A percentile compares a stretch with the other conserved stretches of the same genome.
Conservation (phyloP, 2,888 invertebrate species). For the Tiphia femorata region DNA sequence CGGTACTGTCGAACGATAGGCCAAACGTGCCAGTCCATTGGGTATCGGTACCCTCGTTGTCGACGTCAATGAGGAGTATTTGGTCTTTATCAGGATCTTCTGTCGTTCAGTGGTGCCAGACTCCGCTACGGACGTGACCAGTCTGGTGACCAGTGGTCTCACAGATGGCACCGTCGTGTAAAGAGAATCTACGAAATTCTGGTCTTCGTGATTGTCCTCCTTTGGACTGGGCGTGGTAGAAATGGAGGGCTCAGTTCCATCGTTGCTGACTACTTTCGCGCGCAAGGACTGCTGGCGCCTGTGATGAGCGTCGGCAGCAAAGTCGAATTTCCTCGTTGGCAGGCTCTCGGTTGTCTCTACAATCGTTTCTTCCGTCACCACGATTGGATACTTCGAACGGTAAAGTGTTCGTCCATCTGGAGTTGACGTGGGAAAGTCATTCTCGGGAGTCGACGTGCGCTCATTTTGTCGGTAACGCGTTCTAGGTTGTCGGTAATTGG, state of each 20-base stretch:
- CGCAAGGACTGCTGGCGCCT: conserved; percentile 58
- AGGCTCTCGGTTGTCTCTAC: conserved; percentile 61
- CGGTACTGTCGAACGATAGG: conserved; percentile 12
- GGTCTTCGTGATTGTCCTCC: conserved; percentile 16
- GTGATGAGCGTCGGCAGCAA: conserved; percentile 58
- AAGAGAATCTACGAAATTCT: conserved; percentile 38
- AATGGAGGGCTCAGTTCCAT: not conserved
- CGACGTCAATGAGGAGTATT: conserved; percentile 62
- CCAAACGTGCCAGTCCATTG: conserved; percentile 20
- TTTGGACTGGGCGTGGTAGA: not conserved
- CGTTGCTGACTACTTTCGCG: conserved; percentile 12
- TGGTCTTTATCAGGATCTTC: conserved; percentile 66
- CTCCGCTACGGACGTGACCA: conserved; percentile 70
- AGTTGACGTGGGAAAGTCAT: not conserved
- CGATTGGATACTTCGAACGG: not conserved
- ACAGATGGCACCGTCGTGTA: conserved; percentile 43
- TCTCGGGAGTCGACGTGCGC: conserved; percentile 18
- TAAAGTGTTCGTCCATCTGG: not conserved
- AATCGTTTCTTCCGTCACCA: conserved; percentile 32
- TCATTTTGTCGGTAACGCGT: conserved; percentile 32
- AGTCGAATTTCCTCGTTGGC: conserved; percentile 65
- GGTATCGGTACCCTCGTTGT: conserved; percentile 57
- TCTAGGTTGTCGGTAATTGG: conserved; percentile 40
- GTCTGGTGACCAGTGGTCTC: conserved; percentile 66
- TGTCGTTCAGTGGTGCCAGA: conserved; percentile 69